Conservation (phyloP, 2,797 vertebrate species). For the Thunnus albacares region DNA sequence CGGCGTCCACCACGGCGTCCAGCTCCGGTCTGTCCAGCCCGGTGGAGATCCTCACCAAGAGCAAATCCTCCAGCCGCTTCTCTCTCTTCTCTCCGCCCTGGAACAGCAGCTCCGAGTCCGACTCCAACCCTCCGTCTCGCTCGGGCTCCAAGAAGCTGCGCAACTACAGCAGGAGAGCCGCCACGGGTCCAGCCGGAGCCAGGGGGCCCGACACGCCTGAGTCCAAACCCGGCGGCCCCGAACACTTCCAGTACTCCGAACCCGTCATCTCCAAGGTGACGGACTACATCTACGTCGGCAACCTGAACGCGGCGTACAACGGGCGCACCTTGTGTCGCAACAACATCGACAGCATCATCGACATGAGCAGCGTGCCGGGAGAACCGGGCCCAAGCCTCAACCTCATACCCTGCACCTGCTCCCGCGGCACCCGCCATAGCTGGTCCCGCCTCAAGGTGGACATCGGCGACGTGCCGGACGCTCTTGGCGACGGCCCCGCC, state of each 20-base stretch:
- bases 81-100: constrained; percentile 82
- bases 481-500: constrained; percentile 62
- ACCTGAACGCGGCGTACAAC: constrained; percentile 85
- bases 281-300: constrained; percentile 87
- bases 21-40: constrained; percentile 80
- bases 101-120: constrained; percentile 86
- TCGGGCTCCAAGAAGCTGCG: constrained; percentile 85
- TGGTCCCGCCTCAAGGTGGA: constrained; percentile 90
- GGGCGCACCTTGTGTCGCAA: constrained; percentile 84
- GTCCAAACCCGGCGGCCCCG: constrained; percentile 57
- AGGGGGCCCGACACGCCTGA: constrained; percentile 69
- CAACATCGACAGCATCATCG: constrained; percentile 87
- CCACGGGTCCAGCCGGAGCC: constrained; percentile 69
- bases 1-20: constrained; percentile 70
- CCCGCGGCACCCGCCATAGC: constrained; percentile 84
- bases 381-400: constrained; percentile 82
- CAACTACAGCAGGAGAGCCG: constrained; percentile 79
- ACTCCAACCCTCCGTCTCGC: constrained; percentile 83
- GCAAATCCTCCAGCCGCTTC: constrained; percentile 86
- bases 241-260: constrained; percentile 85
- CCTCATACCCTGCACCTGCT: constrained; percentile 89
- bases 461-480: constrained; percentile 78
- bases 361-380: constrained; percentile 86
- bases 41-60: constrained; percentile 80
- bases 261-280: constrained; percentile 86